phyloP scores from a whole-genome alignment of 2,113 vertebrate species.

The Zosterops borbonicus region DNA sequence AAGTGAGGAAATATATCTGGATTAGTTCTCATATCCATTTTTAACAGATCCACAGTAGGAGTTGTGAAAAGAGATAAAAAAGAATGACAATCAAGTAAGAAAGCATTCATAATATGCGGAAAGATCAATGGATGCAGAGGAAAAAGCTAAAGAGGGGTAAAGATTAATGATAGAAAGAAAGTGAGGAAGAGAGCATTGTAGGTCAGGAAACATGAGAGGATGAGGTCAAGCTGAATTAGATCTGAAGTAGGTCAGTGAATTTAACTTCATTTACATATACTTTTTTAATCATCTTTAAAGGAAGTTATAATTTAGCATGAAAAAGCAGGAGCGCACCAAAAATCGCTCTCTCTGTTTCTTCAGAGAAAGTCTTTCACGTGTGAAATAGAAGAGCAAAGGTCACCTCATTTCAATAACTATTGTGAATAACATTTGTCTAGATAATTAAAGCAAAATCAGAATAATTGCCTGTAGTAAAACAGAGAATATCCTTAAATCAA shows the following conservation, averaged over 20 bases:
- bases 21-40: neutral
- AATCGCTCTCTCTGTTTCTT: neutral
- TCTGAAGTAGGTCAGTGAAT: neutral
- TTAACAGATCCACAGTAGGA: neutral
- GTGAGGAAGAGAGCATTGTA: neutral
- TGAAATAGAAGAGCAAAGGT: neutral
- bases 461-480: neutral
- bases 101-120: neutral
- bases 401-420: neutral
- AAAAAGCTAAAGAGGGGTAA: neutral
- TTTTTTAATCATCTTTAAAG: neutral
- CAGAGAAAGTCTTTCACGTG: neutral
- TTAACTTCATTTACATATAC: constrained; percentile 12
- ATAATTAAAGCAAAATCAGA: constrained; percentile 6
- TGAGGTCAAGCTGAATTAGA: neutral
- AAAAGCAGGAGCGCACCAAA: neutral
- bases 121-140: neutral
- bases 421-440: neutral
- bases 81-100: neutral
- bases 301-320: neutral
- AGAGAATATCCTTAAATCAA: neutral
- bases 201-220: neutral
- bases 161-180: neutral
- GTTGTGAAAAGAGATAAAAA: neutral
- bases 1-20: neutral